Conservation (phyloP, 2,113 vertebrate species). For the Vombatus ursinus region DNA sequence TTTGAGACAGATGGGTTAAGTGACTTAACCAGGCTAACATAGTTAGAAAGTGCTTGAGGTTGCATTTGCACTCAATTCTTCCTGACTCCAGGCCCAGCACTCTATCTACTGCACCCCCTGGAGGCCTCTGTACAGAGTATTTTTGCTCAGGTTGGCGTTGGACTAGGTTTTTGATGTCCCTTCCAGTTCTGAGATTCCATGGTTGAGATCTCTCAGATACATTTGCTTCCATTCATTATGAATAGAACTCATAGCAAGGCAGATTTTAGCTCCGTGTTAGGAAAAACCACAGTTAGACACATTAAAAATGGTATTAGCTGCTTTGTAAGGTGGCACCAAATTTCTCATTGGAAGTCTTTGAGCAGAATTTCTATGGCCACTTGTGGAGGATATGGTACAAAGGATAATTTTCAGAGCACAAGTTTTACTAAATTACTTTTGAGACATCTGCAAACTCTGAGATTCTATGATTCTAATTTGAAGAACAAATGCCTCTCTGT, state of each 20-base stretch:
- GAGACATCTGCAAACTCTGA: background rate
- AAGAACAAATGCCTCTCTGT: background rate
- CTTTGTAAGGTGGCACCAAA: background rate
- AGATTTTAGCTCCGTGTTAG: background rate
- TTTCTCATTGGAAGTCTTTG: background rate
- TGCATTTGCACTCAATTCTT: background rate
- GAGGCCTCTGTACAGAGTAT: background rate
- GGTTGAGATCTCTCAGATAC: background rate
- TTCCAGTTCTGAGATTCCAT: background rate
- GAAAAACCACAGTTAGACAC: background rate
- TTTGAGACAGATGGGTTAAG: background rate
- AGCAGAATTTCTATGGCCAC: background rate
- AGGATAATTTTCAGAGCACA: background rate
- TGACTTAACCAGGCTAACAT: background rate
- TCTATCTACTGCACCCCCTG: background rate
- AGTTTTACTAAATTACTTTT: too few species aligned
- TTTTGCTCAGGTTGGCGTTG: background rate
- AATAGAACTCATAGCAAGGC: background rate
- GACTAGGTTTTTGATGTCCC: background rate
- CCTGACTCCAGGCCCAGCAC: background rate
- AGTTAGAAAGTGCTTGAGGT: background rate
- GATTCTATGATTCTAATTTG: background rate
- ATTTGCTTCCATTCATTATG: background rate
- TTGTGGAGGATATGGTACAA: background rate
- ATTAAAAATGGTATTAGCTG: background rate